Percentiles rank a stretch among this genome's conserved stretches.
These are phyloP conservation scores for Melikaiella ostensackeni DNA, from an alignment of 2,888 invertebrate genomes.

Conservation along the genomic window DNA sequence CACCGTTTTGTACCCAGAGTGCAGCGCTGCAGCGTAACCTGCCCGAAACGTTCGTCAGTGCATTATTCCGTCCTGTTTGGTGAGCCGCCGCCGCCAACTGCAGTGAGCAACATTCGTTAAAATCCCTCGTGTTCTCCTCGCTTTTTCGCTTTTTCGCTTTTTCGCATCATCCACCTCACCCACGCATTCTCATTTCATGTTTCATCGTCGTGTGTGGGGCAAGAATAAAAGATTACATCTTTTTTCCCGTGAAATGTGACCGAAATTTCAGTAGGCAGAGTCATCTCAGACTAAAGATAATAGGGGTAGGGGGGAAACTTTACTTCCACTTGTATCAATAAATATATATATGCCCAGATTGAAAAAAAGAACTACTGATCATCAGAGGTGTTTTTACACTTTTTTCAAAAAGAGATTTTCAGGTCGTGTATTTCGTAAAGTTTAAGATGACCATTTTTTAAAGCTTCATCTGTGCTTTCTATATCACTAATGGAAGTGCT, in stretches of 20 bases:
- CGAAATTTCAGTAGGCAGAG: neutral
- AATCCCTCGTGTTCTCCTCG: constrained; percentile 47
- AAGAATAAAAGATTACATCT: constrained; percentile 24
- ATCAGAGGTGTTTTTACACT: neutral
- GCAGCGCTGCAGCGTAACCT: constrained; percentile 52
- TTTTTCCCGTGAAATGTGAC: constrained; percentile 41
- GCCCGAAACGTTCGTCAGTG: constrained; percentile 56
- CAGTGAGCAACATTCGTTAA: constrained; percentile 54
- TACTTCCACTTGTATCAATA: neutral
- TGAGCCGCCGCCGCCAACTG: constrained; percentile 55
- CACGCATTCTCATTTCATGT: neutral
- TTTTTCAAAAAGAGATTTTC: neutral
- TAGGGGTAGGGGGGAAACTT: neutral
- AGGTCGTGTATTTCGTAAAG: neutral
- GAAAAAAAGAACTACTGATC: neutral
- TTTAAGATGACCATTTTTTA: neutral
- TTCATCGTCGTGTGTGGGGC: constrained; percentile 32
- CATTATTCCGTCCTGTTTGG: constrained; percentile 57
- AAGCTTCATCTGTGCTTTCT: neutral
- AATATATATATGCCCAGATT: neutral
- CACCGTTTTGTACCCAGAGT: constrained; percentile 70
- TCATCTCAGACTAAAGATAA: neutral
- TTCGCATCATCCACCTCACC: constrained; percentile 23
- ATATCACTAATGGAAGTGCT: neutral
- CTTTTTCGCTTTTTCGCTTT: constrained; percentile 36